phyloP scores from a whole-genome alignment of 2,797 vertebrate genomes.

The Cirrhinus molitorella region DNA sequence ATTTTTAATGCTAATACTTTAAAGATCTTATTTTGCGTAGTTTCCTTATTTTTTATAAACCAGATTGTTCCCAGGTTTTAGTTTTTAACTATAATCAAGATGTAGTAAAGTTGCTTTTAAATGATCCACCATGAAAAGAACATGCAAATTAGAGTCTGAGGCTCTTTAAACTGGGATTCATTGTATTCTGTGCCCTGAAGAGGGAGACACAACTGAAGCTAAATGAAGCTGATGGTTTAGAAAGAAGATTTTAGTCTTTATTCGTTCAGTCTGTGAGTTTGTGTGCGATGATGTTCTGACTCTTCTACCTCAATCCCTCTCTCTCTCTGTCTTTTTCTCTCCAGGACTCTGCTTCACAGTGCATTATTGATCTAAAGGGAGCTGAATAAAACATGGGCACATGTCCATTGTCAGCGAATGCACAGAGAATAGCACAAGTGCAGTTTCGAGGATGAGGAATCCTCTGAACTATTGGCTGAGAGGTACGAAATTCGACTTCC shows the following conservation, averaged over 20 bases:
- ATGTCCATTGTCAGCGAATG: slow-evolving; percentile 53
- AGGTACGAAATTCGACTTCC: slow-evolving; percentile 44
- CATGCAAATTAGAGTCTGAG: neutral
- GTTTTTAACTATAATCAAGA: neutral
- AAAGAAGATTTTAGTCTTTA: slow-evolving; percentile 1
- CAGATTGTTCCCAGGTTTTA: neutral
- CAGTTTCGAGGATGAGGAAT: slow-evolving; percentile 24
- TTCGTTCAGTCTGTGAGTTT: slow-evolving; percentile 24
- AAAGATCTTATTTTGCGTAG: neutral
- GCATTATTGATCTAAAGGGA: slow-evolving; percentile 62
- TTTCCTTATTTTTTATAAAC: no score
- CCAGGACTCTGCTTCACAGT: slow-evolving; percentile 48
- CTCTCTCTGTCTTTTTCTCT: slow-evolving; percentile 27
- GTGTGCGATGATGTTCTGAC: slow-evolving; percentile 15
- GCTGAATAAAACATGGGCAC: slow-evolving; percentile 63
- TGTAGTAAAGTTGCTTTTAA: neutral
- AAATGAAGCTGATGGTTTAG: slow-evolving; percentile 31
- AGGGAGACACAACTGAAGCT: slow-evolving; percentile 39
- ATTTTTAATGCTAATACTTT: no score
- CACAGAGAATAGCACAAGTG: slow-evolving; percentile 40
- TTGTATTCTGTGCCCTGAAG: slow-evolving; percentile 33
- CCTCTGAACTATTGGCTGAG: slow-evolving; percentile 8
- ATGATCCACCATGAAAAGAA: neutral
- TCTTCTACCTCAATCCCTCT: slow-evolving; percentile 22
- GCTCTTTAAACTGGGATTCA: neutral